phyloP scores from a whole-genome alignment of 2,888 invertebrate genomes.

The Polydrusus cervinus region DNA sequence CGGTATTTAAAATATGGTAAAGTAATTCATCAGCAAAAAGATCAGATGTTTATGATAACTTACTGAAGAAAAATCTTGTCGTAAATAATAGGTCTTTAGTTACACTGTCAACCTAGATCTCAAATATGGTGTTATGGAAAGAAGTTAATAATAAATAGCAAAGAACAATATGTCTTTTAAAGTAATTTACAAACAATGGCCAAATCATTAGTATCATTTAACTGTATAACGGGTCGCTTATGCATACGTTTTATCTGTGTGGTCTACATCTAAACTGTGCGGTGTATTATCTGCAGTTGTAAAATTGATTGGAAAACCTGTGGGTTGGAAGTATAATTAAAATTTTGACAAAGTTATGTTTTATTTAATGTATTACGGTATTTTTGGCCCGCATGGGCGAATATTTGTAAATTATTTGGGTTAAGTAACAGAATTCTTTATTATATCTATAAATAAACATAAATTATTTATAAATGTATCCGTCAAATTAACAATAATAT shows the following conservation, averaged over 20 bases:
- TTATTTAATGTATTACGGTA: slow-evolving; percentile 47
- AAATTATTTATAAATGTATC: slow-evolving; percentile 1
- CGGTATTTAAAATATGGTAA: no score
- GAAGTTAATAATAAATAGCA: slow-evolving; percentile 24
- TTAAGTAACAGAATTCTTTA: slow-evolving; percentile 41
- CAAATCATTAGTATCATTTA: slow-evolving; percentile 57
- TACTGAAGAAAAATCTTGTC: not conserved
- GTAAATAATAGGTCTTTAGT: slow-evolving; percentile 24
- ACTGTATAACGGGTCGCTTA: slow-evolving; percentile 42
- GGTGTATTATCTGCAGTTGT: slow-evolving; percentile 26
- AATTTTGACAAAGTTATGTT: slow-evolving; percentile 39
- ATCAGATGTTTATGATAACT: not conserved
- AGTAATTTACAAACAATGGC: slow-evolving; percentile 60
- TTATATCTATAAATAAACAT: slow-evolving; percentile 17
- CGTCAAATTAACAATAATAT: not conserved
- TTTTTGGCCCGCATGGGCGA: slow-evolving; percentile 42
- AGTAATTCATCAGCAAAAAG: no score
- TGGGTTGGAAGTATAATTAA: slow-evolving; percentile 18
- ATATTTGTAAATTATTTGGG: slow-evolving; percentile 41
- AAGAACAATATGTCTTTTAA: slow-evolving; percentile 34
- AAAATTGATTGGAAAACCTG: slow-evolving; percentile 28
- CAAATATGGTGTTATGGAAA: slow-evolving; percentile 20
- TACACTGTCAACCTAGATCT: slow-evolving; percentile 35
- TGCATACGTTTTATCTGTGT: slow-evolving; percentile 38
- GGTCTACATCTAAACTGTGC: slow-evolving; percentile 43